A percentile compares a stretch with the other conserved stretches of the same genome.
These are phyloP conservation scores for Sminthurinus aureus DNA, from an alignment of 2,888 invertebrate species.

Conservation along the genomic window DNA sequence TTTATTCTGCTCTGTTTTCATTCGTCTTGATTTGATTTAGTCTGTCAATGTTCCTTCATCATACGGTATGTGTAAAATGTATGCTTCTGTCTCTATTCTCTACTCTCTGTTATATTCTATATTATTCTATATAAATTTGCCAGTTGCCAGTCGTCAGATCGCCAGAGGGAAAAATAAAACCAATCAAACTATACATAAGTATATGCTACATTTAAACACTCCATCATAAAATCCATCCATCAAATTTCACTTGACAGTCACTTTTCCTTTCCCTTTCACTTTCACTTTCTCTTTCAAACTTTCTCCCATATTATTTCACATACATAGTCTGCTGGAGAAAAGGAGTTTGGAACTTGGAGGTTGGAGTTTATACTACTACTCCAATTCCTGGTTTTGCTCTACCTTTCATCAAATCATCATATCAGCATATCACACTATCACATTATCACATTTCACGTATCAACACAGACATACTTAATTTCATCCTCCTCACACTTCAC, in stretches of 20 bases:
- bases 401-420: no score
- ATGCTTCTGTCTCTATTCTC: background rate
- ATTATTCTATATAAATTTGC: background rate
- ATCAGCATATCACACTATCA: no score
- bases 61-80: background rate
- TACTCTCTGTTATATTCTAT: no score
- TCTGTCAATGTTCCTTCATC: background rate
- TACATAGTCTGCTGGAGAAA: background rate
- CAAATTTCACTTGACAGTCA: conserved; percentile 35
- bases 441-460: no score
- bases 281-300: background rate
- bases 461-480: no score
- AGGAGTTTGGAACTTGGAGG: no score
- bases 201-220: background rate
- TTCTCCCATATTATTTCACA: conserved; percentile 3
- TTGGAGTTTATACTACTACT: no score
- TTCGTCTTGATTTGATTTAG: background rate
- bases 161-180: conserved; percentile 23
- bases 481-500: no score
- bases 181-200: conserved; percentile 30
- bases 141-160: background rate
- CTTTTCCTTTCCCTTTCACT: background rate
- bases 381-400: no score
- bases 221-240: conserved; percentile 39
- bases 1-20: background rate